Evolutionary conservation across 2,888 invertebrate species (phyloP).

Genomic region (Cerceris ruficornis): DNA sequence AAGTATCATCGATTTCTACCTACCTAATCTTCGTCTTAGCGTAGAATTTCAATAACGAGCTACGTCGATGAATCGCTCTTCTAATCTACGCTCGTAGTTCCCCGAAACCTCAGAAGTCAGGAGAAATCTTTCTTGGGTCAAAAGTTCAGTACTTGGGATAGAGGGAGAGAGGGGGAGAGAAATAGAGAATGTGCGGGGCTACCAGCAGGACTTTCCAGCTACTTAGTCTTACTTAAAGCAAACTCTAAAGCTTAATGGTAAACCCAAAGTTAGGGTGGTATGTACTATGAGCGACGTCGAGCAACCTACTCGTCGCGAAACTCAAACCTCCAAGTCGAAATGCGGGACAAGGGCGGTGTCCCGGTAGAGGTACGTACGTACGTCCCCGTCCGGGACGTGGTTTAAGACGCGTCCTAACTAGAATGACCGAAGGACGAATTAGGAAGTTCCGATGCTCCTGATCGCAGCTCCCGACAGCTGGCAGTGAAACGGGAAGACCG

Average conservation of each 20-base stretch:
- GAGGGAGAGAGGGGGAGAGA: no score
- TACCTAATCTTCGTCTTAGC: neutral
- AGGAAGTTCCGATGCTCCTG: constrained; percentile 47
- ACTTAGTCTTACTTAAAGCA: constrained; percentile 31
- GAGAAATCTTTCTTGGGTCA: neutral
- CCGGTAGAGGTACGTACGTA: neutral
- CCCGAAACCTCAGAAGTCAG: neutral
- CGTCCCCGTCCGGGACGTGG: neutral
- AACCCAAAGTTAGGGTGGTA: constrained; percentile 19
- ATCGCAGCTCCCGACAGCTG: constrained; percentile 28
- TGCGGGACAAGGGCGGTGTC: neutral
- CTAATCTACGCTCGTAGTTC: constrained; percentile 10
- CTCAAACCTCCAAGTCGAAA: constrained; percentile 7
- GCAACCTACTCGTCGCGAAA: neutral
- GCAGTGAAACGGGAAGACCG: constrained; percentile 25
- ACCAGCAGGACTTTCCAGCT: constrained; percentile 26
- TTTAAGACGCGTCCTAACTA: constrained; percentile 20
- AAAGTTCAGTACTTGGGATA: neutral
- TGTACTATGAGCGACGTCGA: neutral
- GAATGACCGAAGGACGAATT: constrained; percentile 40
- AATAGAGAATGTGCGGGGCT: neutral
- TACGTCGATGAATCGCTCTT: constrained; percentile 14
- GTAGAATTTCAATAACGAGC: neutral
- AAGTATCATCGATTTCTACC: no score
- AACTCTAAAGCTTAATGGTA: neutral